These are phyloP conservation scores for Tetheella fluctuosa DNA, from an alignment of 2,888 invertebrate genomes.

Conservation along the genomic window DNA sequence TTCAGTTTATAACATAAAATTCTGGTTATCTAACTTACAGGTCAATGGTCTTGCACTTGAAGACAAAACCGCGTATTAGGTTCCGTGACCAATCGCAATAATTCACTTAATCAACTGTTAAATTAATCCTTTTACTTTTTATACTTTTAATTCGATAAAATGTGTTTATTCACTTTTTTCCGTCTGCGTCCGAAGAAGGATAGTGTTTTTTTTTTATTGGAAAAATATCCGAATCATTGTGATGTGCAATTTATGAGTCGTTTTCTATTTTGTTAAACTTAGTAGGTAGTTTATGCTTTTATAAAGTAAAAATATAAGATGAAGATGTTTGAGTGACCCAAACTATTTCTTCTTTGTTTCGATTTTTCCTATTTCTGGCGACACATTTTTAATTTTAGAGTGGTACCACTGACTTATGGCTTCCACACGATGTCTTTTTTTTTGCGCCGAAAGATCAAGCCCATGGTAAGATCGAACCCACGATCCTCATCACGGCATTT, in stretches of 20 bases:
- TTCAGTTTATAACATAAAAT: background rate
- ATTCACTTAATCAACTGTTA: conserved; percentile 4
- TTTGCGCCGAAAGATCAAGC: no score
- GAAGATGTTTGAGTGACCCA: no score
- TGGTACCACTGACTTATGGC: no score
- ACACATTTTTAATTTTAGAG: no score
- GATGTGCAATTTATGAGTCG: background rate
- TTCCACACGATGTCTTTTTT: no score
- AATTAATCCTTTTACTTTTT: background rate
- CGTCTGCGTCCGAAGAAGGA: no score
- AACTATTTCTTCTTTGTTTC: no score
- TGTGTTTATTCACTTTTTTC: background rate
- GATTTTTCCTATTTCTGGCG: no score
- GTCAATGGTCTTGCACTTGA: background rate
- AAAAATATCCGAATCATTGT: background rate
- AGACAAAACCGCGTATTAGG: background rate
- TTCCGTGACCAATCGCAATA: background rate
- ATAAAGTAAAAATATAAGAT: no score
- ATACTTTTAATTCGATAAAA: background rate
- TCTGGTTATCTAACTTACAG: conserved; percentile 2
- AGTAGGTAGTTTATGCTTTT: background rate
- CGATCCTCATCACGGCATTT: no score
- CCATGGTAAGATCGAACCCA: no score
- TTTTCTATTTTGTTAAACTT: background rate
- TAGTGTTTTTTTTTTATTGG: no score